Evolutionary conservation across 2,888 invertebrate species (phyloP), one percentile per base, ranked within the genome.

Genomic region (Caenorhabditis panamensis): DNA sequence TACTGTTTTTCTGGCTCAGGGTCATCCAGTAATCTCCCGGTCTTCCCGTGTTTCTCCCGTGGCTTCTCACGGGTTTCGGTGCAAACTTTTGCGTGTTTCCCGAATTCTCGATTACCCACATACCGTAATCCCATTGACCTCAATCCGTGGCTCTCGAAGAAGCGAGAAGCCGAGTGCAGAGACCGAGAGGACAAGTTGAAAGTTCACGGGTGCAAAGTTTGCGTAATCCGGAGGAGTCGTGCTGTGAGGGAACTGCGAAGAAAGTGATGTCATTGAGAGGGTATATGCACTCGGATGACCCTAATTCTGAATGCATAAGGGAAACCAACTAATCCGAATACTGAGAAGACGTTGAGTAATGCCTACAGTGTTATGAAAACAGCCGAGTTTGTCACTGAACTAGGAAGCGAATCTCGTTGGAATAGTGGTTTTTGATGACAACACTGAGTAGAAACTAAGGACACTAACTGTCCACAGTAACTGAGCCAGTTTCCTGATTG

Each of bases 171-270:
- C 9, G 18, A 16, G 20, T n/a, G 22, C 22, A 47, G 31, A 31
- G 31, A 31, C 49, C 18, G 9, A 47, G 24, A 24, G 44, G 56
- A 41, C 18, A 54, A 62, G 71, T 71, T 71, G 53, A 62, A 71
- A 71, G 71, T 71, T 71, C 62, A 68, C 24, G 53, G 69, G 69
- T 69, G 69, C 69, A 71, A 71, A 62, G 49, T 59, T 68, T 51
- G 8, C 16, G 22, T 54, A 62, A 71, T 71, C 24, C 71, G 31
- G n/a, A 49, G 28, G 26, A 24, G 28, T 41, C 71, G 26, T 18
- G 41, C 62, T 54, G 62, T 36, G 71, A 69, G 58, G 11, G 53
- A 64, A 37, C 47, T 0, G 37, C 16, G 13, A 26, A n/a, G 26
- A 36, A 8, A 44, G 47, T 71, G 71, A 71, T 63, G 71, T 63